Conservation (phyloP, 2,797 vertebrate species). For the Microcaecilia unicolor region DNA sequence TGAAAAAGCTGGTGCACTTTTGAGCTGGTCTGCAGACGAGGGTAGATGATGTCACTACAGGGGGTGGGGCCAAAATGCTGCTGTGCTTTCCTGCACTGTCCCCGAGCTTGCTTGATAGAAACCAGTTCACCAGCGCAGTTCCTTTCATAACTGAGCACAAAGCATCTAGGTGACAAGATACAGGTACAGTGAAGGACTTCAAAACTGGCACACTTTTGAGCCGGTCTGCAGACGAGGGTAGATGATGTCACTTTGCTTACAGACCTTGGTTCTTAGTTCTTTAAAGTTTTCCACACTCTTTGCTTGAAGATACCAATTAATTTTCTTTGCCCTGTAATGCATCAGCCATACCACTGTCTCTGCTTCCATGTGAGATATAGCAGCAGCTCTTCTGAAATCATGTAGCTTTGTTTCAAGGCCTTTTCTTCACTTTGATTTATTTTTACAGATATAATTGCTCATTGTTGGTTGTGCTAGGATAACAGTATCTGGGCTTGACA, state of each 20-base stretch:
- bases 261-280: background rate
- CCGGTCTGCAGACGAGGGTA: too few species aligned
- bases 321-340: background rate
- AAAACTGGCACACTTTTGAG: too few species aligned
- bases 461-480: conserved; percentile 18
- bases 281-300: background rate
- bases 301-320: conserved; percentile 3
- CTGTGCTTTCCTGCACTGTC: too few species aligned
- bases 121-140: too few species aligned
- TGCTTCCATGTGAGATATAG: background rate
- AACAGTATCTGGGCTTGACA: conserved; percentile 8
- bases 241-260: background rate
- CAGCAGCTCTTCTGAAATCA: conserved; percentile 8
- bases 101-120: too few species aligned
- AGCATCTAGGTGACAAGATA: too few species aligned
- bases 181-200: too few species aligned
- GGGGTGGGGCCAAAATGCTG: too few species aligned
- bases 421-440: background rate
- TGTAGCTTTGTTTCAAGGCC: background rate
- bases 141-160: too few species aligned
- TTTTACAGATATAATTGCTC: conserved; percentile 12
- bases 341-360: conserved; percentile 6
- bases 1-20: too few species aligned
- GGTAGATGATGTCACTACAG: too few species aligned
- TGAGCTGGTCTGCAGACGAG: too few species aligned